phyloP scores from a whole-genome alignment of 2,113 vertebrate species.

The Empidonax alnorum region DNA sequence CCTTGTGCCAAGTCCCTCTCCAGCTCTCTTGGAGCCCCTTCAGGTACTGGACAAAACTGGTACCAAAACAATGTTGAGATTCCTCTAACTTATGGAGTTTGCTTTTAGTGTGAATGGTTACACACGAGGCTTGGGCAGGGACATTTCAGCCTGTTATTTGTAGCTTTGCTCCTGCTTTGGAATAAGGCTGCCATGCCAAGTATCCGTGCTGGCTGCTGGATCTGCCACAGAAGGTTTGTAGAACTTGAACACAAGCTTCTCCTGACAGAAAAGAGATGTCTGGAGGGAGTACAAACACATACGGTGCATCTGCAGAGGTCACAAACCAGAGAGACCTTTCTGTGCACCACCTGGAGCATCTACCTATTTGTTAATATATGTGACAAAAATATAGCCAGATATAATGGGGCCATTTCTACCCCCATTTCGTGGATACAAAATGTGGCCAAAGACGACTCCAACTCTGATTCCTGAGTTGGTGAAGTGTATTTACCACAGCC shows the following conservation, averaged over 20 bases:
- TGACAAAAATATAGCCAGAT: not conserved
- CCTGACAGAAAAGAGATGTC: not conserved
- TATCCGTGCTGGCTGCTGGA: not conserved
- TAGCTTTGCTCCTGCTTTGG: not conserved
- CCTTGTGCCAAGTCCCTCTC: not conserved
- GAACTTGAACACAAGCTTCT: not conserved
- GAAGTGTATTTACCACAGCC: not conserved
- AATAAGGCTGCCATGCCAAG: not conserved
- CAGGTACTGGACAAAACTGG: not conserved
- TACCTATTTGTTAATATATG: not conserved
- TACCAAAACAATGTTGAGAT: not conserved
- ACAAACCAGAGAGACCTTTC: not conserved
- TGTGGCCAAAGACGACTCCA: not conserved
- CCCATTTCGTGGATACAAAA: not conserved
- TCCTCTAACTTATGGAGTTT: not conserved
- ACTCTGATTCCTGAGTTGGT: not conserved
- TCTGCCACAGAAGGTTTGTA: not conserved
- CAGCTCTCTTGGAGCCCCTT: not conserved
- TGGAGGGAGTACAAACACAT: not conserved
- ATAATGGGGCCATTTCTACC: not conserved
- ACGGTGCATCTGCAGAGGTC: not conserved
- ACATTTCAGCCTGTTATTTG: not conserved
- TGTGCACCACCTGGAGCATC: not conserved
- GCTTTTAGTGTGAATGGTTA: not conserved
- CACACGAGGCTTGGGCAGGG: not conserved